Evolutionary conservation across 2,113 vertebrate species (phyloP), one percentile per base, ranked within the genome.

Genomic region (Probosciger aterrimus): DNA sequence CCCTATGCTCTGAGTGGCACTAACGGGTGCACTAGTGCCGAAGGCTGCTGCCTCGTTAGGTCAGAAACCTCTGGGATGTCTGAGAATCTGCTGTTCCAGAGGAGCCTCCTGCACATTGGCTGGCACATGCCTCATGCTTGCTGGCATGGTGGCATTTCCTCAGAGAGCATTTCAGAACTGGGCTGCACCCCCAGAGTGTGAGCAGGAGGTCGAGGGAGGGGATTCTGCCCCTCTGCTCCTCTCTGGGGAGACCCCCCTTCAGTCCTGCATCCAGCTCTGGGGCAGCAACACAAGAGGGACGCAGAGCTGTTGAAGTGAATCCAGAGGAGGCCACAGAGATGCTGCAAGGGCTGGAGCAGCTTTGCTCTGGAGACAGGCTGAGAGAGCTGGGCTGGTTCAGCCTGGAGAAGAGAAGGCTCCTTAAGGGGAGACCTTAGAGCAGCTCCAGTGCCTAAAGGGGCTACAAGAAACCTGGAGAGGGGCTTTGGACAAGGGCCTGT

Each of bases 1-100:
- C 43, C 14, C 0, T 1, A 3, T 27, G 49, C 43, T 50, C 1
- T 0, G 22, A 64, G 10, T 0, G 1, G 52, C 35, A 5, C 25
- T 28, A 10, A 19, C 6, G 47, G 43, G 39, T 1, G 4, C 2
- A 1, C 8, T 5, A 6, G 12, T 25, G 47, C 67, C 1, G 0
- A 63, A 55, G 43, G 55, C 37, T 79, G 24, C 67, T 49, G 47
- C 73, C 46, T 11, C 1, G 0, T 64, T 46, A 22, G 9, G 35
- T 62, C 13, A 30, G 55, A 50, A 55, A 31, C 35, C 1, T 2
- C 57, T 6, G 33, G 41, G 14, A 70, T 2, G 1, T 25, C 47
- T 47, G 41, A 28, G 37, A 52, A 46, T n/a, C 28, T 25, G 49
- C 39, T 27, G 37, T 80, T 37, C 39, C 27, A 68, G 11, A 12